These are phyloP conservation scores for Siniperca undulata DNA, from an alignment of 2,797 vertebrate genomes.

Conservation along the genomic window DNA sequence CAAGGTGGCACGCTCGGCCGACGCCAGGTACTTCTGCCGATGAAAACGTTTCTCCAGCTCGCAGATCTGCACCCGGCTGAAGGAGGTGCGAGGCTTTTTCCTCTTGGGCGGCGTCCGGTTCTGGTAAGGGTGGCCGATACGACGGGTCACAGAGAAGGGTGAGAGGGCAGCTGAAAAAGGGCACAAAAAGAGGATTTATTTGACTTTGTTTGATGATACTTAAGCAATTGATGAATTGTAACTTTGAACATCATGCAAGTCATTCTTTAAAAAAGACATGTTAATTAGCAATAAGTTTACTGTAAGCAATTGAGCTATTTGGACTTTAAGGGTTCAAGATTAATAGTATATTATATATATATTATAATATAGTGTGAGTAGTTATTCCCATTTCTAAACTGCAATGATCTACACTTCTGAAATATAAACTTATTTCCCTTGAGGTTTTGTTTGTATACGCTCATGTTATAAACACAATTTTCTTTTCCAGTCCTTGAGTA, in stretches of 20 bases:
- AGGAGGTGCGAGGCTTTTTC: constrained; percentile 97
- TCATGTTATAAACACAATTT: constrained; percentile 37
- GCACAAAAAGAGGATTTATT: not conserved
- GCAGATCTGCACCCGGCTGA: constrained; percentile 95
- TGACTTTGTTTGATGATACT: not conserved
- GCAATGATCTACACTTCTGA: constrained; percentile 16
- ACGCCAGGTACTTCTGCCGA: constrained; percentile 97
- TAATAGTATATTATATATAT: not conserved
- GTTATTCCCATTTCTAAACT: constrained; percentile 32
- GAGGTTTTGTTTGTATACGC: constrained; percentile 35
- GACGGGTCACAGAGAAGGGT: constrained; percentile 92
- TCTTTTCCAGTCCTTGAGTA: constrained; percentile 28
- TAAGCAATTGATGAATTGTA: not conserved
- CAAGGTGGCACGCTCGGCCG: constrained; percentile 91
- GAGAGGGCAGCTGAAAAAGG: constrained; percentile 90
- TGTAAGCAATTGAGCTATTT: not conserved
- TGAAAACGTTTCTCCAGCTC: constrained; percentile 98
- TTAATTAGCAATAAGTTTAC: constrained; percentile 6
- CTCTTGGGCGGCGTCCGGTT: constrained; percentile 96
- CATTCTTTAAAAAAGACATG: not conserved
- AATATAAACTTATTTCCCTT: constrained; percentile 41
- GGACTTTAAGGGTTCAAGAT: not conserved
- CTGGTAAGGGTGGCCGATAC: constrained; percentile 97
- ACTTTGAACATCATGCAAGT: not conserved
- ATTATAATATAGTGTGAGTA: not conserved